These are phyloP conservation scores for Pimephales promelas DNA, from an alignment of 2,113 vertebrate genomes.

Conservation along the genomic window DNA sequence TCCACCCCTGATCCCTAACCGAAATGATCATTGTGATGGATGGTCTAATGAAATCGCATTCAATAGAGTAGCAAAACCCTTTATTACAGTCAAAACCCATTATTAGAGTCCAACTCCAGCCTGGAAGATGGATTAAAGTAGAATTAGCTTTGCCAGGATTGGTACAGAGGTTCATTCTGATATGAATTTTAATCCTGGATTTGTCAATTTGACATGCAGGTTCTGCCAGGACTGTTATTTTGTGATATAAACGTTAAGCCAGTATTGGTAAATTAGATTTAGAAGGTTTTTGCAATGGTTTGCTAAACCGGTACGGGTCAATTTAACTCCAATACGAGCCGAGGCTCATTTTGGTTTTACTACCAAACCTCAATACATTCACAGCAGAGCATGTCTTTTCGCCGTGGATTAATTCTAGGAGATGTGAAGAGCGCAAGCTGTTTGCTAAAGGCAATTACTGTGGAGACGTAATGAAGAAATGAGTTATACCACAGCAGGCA, in stretches of 20 bases:
- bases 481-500: constrained; percentile 2
- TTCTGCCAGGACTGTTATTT: not conserved
- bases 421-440: not conserved
- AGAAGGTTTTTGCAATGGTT: not conserved
- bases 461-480: constrained; percentile 7
- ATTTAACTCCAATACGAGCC: not conserved
- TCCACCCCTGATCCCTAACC: too few species aligned
- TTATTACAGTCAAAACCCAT: constrained; percentile 1
- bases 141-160: constrained; percentile 25
- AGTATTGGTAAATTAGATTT: constrained; percentile 17
- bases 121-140: not conserved
- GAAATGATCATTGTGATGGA: not conserved
- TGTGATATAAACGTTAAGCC: not conserved
- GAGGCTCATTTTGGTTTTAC: constrained; percentile 22
- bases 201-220: constrained; percentile 14
- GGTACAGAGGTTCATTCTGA: constrained; percentile 1
- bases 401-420: not conserved
- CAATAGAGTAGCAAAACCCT: not conserved
- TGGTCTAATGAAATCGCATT: too few species aligned
- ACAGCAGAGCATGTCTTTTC: not conserved
- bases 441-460: constrained; percentile 13
- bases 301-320: constrained; percentile 1
- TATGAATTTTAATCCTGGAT: constrained; percentile 6
- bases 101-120: constrained; percentile 10
- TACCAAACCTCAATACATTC: constrained; percentile 8